Percentiles rank a stretch among this genome's conserved stretches.
Evolutionary conservation across 37 sponge, comb jelly and placozoan species (phyloP).

Genomic region (Oopsacas minuta): DNA sequence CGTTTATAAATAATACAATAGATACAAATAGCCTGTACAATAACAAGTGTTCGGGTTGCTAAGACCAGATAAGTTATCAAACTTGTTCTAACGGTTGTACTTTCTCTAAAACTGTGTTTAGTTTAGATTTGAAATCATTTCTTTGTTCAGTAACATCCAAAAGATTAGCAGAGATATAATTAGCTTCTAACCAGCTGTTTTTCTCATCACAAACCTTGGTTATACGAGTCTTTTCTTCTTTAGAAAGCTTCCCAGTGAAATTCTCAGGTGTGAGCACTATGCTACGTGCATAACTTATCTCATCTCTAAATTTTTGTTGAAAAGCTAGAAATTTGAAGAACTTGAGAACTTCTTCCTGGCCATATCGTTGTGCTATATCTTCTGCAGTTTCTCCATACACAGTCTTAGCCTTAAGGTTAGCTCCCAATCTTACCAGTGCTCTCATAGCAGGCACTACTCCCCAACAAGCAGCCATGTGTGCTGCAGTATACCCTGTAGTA

Average conservation of each 20-base stretch:
- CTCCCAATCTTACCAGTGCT: conserved; percentile 40
- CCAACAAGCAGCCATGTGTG: conserved; percentile 58
- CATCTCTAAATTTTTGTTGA: not conserved
- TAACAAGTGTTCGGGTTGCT: not conserved
- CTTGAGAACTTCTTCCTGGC: conserved; percentile 31
- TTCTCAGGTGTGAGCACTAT: not conserved
- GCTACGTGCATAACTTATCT: not conserved
- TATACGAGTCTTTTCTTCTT: conserved; percentile 22
- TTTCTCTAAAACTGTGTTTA: not conserved
- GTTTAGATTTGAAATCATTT: conserved; percentile 34
- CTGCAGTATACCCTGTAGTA: conserved; percentile 43
- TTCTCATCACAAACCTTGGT: conserved; percentile 48
- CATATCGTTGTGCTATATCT: conserved; percentile 48
- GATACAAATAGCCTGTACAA: not conserved
- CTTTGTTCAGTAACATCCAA: conserved; percentile 29
- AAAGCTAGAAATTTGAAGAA: conserved; percentile 24
- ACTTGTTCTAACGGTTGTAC: not conserved
- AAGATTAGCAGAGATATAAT: not conserved
- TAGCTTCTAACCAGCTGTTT: conserved; percentile 40
- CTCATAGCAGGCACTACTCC: conserved; percentile 44
- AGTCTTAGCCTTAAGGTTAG: conserved; percentile 22
- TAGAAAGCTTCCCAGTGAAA: not conserved
- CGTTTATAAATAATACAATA: not conserved
- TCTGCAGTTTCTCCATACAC: conserved; percentile 38
- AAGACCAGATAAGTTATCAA: not conserved